These are phyloP conservation scores for Sebastes schlegelii DNA, from an alignment of 2,113 vertebrate species.

Conservation along the genomic window DNA sequence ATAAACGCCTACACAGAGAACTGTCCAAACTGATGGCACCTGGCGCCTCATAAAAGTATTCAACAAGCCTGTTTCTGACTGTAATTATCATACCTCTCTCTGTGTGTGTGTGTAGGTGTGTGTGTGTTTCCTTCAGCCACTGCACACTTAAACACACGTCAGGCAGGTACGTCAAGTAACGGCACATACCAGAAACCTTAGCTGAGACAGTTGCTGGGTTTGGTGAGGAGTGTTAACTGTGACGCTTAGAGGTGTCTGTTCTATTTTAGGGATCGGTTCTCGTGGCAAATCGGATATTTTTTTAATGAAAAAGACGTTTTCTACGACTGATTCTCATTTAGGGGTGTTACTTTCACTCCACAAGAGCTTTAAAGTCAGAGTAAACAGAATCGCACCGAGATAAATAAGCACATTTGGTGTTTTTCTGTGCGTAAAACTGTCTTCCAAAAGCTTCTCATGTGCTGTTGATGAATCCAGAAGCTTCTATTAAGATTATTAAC, in stretches of 20 bases:
- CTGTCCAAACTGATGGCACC: conserved; percentile 14
- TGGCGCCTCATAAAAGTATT: conserved; percentile 24
- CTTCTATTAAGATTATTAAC: background rate
- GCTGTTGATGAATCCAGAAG: background rate
- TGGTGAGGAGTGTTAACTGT: conserved; percentile 13
- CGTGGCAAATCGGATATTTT: background rate
- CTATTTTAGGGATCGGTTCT: accelerated
- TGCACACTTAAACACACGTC: conserved; percentile 49
- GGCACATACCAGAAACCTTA: conserved; percentile 72
- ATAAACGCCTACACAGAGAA: background rate
- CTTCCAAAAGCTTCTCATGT: background rate
- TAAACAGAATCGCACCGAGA: background rate
- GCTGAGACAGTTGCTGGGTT: conserved; percentile 59
- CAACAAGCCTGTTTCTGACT: conserved; percentile 15
- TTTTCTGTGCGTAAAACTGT: background rate
- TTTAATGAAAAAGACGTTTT: background rate
- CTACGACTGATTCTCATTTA: background rate
- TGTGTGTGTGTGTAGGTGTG: conserved; percentile 17
- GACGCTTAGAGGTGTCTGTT: background rate
- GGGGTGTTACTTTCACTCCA: background rate
- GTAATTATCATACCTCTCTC: conserved; percentile 63
- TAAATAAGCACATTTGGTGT: too few species aligned
- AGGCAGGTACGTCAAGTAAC: conserved; percentile 79
- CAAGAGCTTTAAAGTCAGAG: background rate
- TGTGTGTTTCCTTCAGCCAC: background rate